A percentile compares a stretch with the other conserved stretches of the same genome.
Evolutionary conservation across 2,113 vertebrate genomes (phyloP).

Genomic region (rat (Rattus norvegicus)): DNA sequence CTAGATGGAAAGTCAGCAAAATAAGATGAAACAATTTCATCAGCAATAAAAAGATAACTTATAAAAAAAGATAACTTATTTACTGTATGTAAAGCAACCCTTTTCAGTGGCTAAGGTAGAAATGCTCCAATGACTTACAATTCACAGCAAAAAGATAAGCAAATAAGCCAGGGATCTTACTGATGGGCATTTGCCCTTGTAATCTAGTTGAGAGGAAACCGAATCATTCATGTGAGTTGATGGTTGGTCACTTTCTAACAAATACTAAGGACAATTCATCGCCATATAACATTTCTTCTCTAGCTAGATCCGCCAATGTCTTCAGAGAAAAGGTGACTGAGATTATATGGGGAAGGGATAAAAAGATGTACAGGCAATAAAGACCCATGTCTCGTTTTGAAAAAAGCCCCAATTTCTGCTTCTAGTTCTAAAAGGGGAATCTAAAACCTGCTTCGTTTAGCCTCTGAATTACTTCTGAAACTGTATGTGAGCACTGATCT

Average conservation of each 20-base stretch:
- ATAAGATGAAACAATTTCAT: not conserved
- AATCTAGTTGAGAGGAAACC: not conserved
- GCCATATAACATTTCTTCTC: not conserved
- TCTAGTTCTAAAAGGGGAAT: not conserved
- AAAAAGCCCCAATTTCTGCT: not conserved
- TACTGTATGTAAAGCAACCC: not conserved
- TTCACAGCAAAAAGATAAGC: conserved; percentile 6
- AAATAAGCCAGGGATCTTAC: not conserved
- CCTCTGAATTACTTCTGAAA: conserved; percentile 23
- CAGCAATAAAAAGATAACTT: not conserved
- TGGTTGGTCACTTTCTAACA: not conserved
- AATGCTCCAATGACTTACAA: not conserved
- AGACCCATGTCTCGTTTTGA: not conserved
- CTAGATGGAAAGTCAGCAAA: not conserved
- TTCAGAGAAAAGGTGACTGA: conserved; percentile 7
- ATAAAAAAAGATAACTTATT: conserved; percentile 10
- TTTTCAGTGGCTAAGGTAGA: not conserved
- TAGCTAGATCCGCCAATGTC: not conserved
- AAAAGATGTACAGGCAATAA: not conserved
- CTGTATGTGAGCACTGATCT: not conserved
- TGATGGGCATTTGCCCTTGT: not conserved
- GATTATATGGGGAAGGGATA: not conserved
- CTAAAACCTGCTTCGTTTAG: not conserved
- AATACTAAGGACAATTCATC: not conserved
- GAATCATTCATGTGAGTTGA: not conserved